Conservation (phyloP, 2,113 vertebrate species). For the Charina bottae region DNA sequence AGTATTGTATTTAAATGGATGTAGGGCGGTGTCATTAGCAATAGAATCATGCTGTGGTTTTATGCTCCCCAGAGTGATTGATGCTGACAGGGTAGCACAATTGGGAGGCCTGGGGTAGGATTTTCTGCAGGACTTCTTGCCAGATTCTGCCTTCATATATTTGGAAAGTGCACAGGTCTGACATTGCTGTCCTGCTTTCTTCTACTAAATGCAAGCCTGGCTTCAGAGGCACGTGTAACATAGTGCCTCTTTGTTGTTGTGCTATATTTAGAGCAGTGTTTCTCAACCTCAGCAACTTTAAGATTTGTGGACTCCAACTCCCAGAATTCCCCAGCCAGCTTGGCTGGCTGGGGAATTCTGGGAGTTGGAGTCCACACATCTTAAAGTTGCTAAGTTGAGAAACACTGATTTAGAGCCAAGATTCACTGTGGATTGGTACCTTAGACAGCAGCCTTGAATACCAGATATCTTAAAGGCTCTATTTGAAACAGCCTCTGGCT, state of each 20-base stretch:
- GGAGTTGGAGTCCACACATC: not conserved
- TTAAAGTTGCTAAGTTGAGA: not conserved
- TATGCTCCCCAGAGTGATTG: constrained; percentile 35
- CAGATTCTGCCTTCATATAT: constrained; percentile 42
- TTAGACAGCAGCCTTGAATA: constrained; percentile 26
- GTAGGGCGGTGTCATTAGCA: constrained; percentile 47
- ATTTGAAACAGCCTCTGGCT: constrained; percentile 5
- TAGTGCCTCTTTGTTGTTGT: constrained; percentile 18
- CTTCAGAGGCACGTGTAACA: constrained; percentile 27
- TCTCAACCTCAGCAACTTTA: not conserved
- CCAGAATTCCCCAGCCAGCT: not conserved
- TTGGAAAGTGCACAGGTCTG: constrained; percentile 43
- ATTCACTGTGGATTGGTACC: constrained; percentile 47
- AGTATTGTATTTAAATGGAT: constrained; percentile 41
- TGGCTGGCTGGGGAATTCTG: not conserved
- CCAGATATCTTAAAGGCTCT: not conserved
- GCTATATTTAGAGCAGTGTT: constrained; percentile 43
- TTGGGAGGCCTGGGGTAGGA: constrained; percentile 41
- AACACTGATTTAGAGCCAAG: not conserved
- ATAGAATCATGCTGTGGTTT: constrained; percentile 51
- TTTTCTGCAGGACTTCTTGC: constrained; percentile 47
- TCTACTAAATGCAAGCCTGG: constrained; percentile 23
- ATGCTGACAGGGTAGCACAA: constrained; percentile 57
- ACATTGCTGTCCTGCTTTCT: constrained; percentile 15
- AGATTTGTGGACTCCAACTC: not conserved